Percentiles rank a stretch among this genome's conserved stretches.
These are phyloP conservation scores for Lepidurus arcticus DNA, from an alignment of 1,140 invertebrate species.

Conservation along the genomic window DNA sequence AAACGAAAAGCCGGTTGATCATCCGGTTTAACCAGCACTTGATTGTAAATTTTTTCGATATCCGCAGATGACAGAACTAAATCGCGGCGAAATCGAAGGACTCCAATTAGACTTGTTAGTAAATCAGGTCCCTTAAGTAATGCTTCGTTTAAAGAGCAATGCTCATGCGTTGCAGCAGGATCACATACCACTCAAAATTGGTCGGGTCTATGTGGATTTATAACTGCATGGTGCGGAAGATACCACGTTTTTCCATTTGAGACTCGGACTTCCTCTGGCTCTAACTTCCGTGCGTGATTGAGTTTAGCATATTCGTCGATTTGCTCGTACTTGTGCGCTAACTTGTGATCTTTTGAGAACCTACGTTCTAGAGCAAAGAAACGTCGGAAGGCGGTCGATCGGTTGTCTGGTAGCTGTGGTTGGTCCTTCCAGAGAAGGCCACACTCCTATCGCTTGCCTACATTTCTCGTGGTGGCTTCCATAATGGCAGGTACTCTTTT, in stretches of 20 bases:
- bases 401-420: conserved; percentile 30
- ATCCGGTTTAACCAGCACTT: conserved; percentile 16
- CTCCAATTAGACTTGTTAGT: conserved; percentile 29
- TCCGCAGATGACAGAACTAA: conserved; percentile 29
- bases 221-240: conserved; percentile 30
- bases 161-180: conserved; percentile 26
- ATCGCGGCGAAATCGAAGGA: conserved; percentile 31
- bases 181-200: conserved; percentile 34
- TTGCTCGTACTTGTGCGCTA: conserved; percentile 9
- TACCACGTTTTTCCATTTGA: conserved; percentile 37
- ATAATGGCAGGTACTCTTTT: neutral
- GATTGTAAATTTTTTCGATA: conserved; percentile 34
- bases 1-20: conserved; percentile 28
- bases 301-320: conserved; percentile 28
- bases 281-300: conserved; percentile 26
- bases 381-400: conserved; percentile 24
- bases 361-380: conserved; percentile 32
- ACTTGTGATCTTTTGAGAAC: conserved; percentile 27
- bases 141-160: conserved; percentile 28
- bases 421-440: conserved; percentile 29
- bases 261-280: neutral
- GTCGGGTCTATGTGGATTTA: conserved; percentile 38
- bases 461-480: neutral
- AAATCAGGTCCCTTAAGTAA: conserved; percentile 34
- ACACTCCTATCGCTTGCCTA: neutral